phyloP scores from a whole-genome alignment of 2,113 vertebrate species.

The Embiotoca jacksoni region DNA sequence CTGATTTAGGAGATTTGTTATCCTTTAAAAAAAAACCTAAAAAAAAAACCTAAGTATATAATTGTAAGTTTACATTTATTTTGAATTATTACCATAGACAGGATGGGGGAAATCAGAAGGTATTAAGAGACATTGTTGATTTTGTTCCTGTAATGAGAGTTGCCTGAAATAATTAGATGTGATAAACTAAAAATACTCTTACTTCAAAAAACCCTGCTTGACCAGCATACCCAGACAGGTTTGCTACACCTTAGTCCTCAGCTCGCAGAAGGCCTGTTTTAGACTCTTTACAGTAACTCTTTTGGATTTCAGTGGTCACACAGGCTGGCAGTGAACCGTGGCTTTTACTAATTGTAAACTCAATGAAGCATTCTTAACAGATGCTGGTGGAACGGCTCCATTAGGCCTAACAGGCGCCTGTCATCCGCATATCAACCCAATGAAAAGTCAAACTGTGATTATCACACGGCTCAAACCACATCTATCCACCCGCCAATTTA shows the following conservation, averaged over 20 bases:
- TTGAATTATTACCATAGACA: too few species aligned
- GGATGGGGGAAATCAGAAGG: too few species aligned
- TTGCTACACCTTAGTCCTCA: too few species aligned
- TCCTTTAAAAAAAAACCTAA: too few species aligned
- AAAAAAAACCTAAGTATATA: too few species aligned
- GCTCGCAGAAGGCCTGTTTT: too few species aligned
- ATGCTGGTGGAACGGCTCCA: slow-evolving; percentile 83
- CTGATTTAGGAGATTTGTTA: too few species aligned
- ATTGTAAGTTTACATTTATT: too few species aligned
- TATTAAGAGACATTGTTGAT: too few species aligned
- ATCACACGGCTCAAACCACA: slow-evolving; percentile 73
- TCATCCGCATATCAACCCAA: slow-evolving; percentile 78
- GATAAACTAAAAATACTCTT: not conserved
- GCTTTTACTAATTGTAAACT: slow-evolving; percentile 83
- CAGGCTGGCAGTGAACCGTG: slow-evolving; percentile 75
- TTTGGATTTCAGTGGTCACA: slow-evolving; percentile 50
- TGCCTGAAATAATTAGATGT: too few species aligned
- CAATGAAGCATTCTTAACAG: slow-evolving; percentile 86
- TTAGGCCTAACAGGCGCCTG: slow-evolving; percentile 78
- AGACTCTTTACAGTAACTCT: slow-evolving; percentile 14
- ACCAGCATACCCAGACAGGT: not conserved
- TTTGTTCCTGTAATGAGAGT: too few species aligned
- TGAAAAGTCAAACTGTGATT: slow-evolving; percentile 84
- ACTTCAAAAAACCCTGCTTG: not conserved
- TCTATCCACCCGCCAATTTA: slow-evolving; percentile 80